Percentiles rank a stretch among this genome's conserved stretches.
phyloP scores from a whole-genome alignment of 2,888 invertebrate species.

The Cyrtodaria siliqua region DNA sequence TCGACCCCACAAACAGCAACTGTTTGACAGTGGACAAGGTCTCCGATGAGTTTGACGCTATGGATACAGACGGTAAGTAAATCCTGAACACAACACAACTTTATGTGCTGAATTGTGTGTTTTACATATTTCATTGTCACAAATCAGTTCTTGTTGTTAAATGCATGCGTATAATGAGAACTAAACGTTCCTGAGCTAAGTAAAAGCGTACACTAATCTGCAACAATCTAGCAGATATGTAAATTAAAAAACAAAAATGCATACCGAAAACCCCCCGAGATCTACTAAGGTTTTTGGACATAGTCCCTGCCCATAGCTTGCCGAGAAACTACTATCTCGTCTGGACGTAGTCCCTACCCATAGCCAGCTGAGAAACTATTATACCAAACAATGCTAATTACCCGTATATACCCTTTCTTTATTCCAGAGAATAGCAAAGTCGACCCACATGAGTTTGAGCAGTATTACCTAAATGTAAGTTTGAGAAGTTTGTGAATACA shows the following conservation, averaged over 20 bases:
- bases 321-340: background rate
- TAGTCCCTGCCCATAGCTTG: no score
- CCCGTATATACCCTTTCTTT: background rate
- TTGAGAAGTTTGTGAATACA: no score
- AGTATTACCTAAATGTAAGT: slow-evolving; percentile 27
- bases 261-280: no score
- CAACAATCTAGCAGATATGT: no score
- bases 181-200: background rate
- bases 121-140: background rate
- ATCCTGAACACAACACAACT: background rate
- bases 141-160: background rate
- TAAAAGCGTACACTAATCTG: background rate
- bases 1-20: slow-evolving; percentile 39
- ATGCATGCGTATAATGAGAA: background rate
- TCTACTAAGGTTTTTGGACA: no score
- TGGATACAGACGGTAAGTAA: slow-evolving; percentile 46
- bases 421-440: slow-evolving; percentile 34
- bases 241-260: no score
- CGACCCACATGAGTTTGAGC: slow-evolving; percentile 22
- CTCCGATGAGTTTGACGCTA: slow-evolving; percentile 21
- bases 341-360: background rate
- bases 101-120: no score
- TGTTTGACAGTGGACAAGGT: slow-evolving; percentile 53
- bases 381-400: background rate
- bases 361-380: background rate